Base-by-base conservation (phyloP, 2,797 vertebrate species). In the Pogoniulus pusillus region DNA sequence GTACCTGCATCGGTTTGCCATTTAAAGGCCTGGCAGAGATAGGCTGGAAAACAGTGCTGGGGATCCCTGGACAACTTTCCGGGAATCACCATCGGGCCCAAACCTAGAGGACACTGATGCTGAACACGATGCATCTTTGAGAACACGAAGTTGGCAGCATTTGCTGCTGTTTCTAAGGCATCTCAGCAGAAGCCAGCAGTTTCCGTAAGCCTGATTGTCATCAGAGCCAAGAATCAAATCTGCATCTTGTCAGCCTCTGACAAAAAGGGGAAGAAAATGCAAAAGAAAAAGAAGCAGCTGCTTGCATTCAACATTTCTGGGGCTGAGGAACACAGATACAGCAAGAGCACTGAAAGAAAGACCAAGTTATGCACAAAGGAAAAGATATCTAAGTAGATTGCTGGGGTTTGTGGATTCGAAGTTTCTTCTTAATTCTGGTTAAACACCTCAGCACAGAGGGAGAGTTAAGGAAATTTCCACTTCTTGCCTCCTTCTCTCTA, bases 141-240 rank as follows among this genome's bases (percentile, higher is more conserved):
- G 18, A 89, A 24, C 22, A 0, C 1, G 7, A 24, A 85, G 5
- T 1, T 78, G 43, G 60, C 59, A 78, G 47, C 62, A 70, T 39
- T 70, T 60, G 6, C 4, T n/a, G 30, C 43, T 70, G 34, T 74
- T 91, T 68, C 77, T 22, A 73, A 92, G 74, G 30, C 26, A 64
- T 47, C 23, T 51, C 68, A 73, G 71, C 57, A 82, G 60, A 72
- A 83, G 74, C 17, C 70, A 54, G 62, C 0, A 2, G 77, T 87
- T 87, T 82, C 0, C 0, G 39, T 35, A 55, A 93, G 66, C 26
- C 72, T 58, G 49, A 60, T 2, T 68, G 43, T 57, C 75, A 74
- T 4, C 39, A 80, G 30, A 87, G 74, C 80, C 92, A 95, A 77
- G 77, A 90, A 95, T 9, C 68, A 54, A 70, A 91, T 24, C 91